Conservation (phyloP, 92 coral and sea anemone genomes). For the Phenganax marumi region DNA sequence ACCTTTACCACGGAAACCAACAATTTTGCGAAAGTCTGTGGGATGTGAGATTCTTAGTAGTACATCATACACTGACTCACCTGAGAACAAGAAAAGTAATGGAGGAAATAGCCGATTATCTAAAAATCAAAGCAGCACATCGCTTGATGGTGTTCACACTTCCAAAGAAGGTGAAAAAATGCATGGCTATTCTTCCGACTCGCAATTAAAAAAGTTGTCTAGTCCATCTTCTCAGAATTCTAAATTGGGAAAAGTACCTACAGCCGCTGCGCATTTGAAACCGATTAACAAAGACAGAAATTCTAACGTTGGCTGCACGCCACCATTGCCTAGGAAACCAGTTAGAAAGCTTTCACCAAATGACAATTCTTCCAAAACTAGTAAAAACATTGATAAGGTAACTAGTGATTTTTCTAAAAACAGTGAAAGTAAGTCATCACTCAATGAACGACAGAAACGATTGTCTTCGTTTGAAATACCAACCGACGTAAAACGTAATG, state of each 20-base stretch:
- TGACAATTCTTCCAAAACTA: neutral
- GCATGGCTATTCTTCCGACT: neutral
- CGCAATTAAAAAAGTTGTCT: too few relatives aligned
- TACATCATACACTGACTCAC: neutral
- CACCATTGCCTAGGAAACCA: slow-evolving; percentile 38
- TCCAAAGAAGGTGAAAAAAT: neutral
- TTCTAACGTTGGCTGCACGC: slow-evolving; percentile 8
- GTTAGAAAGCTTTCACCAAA: slow-evolving; percentile 9
- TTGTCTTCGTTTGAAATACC: neutral
- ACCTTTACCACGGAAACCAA: slow-evolving; percentile 35
- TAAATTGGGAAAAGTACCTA: neutral
- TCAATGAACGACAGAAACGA: neutral
- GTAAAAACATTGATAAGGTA: neutral
- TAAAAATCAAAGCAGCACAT: neutral
- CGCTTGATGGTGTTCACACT: neutral
- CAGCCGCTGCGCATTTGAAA: neutral
- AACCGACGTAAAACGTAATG: neutral
- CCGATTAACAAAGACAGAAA: neutral
- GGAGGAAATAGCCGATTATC: neutral
- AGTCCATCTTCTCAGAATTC: neutral
- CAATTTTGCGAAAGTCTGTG: neutral
- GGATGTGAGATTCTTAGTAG: neutral
- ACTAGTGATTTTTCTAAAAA: neutral
- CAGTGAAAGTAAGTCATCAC: neutral
- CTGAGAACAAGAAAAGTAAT: neutral